Base-by-base conservation (phyloP, 2,113 vertebrate genomes). In the Falcunculus frontatus region DNA sequence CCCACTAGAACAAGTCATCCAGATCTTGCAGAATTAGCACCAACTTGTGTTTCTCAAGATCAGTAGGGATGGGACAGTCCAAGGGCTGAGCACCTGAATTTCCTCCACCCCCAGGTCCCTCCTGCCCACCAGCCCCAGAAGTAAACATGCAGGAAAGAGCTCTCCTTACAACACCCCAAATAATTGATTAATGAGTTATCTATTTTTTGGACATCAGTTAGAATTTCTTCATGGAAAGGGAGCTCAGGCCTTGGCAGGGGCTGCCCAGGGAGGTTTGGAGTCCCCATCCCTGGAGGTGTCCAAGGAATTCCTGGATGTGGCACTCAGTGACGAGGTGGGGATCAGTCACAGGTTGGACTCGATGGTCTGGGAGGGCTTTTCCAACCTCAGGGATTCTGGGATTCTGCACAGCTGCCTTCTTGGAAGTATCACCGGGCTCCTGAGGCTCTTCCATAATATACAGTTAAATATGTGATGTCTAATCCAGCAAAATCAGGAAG, bases 231-330 rank as follows among this genome's bases (percentile, higher is more conserved):
- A 2, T n/a, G 46, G 39, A 26, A 68, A 21, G 9, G 11, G 30
- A 6, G n/a, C 0, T 7, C 46, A 39, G 53, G 16, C 1, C 0
- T 8, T 59, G 33, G 37, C 0, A 67, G 10, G 22, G 6, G 33
- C 9, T 74, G 53, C 60, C 46, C 69, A 15, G 62, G 9, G 47
- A 21, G 39, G 29, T 12, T 30, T 82, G 62, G 20, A n/a, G 23
- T 30, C 0, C 15, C 60, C 77, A 35, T 6, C 10, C 57, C 41
- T 41, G 49, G 7, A 70, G 39, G 13, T n/a, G n/a, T 5, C n/a
- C 30, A 9, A 30, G n/a, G 56, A 47, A 37, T 4, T 15, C 23
- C 59, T 74, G 32, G 42, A 27, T 0, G 5, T 57, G 68, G 22
- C 50, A 16, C 57, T 42, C 3, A 30, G 50, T 26, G 32, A 26